phyloP scores from a whole-genome alignment of 2,113 vertebrate species.

The Pseudorasbora parva region DNA sequence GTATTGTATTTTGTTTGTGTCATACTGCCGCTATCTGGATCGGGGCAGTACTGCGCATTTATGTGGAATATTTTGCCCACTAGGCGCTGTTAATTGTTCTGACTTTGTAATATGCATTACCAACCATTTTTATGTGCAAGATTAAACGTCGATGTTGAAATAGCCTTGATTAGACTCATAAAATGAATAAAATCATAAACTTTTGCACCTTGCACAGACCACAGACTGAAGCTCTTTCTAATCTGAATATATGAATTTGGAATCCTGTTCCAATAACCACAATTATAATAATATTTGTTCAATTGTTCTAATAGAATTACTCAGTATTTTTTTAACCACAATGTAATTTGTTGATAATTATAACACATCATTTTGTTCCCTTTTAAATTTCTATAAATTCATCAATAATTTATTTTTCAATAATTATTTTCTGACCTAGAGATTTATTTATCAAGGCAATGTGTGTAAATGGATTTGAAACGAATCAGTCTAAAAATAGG shows the following conservation, averaged over 20 bases:
- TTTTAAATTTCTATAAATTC: not conserved
- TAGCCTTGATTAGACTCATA: not conserved
- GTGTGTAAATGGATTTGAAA: slow-evolving; percentile 31
- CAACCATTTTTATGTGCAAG: not conserved
- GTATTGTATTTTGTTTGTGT: not conserved
- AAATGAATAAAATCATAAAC: not conserved
- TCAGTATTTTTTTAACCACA: not conserved
- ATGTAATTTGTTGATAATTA: not conserved
- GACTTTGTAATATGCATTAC: not conserved
- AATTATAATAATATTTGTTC: not conserved
- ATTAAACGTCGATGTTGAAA: not conserved
- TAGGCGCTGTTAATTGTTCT: not conserved
- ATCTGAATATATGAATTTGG: not conserved
- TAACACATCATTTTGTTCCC: not conserved
- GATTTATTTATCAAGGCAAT: not conserved
- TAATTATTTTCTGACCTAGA: not conserved
- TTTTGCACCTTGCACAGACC: not conserved
- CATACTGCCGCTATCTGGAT: slow-evolving; percentile 1
- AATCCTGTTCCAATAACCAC: not conserved
- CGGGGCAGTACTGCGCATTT: not conserved
- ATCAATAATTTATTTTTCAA: not conserved
- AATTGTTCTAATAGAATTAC: not conserved
- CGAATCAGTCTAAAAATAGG: not conserved
- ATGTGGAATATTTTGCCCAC: not conserved
- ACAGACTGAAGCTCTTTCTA: not conserved